phyloP scores from a whole-genome alignment of 2,113 vertebrate genomes.

The Hepsetus odoe region DNA sequence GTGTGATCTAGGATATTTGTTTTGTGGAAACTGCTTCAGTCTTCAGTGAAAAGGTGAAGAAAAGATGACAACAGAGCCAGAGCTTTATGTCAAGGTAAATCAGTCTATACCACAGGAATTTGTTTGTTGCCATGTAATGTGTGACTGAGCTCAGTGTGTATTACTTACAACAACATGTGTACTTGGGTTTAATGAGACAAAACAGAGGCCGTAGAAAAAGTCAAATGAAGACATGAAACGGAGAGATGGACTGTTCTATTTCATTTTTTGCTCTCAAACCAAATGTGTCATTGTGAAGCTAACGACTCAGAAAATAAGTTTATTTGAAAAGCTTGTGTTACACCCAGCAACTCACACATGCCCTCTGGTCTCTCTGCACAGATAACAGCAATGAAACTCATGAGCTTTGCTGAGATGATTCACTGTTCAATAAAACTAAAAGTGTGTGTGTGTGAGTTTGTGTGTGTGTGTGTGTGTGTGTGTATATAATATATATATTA shows the following conservation, averaged over 20 bases:
- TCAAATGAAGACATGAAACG: not conserved
- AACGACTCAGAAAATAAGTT: not conserved
- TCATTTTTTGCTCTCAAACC: not conserved
- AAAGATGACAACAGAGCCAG: constrained; percentile 58
- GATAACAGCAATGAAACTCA: constrained; percentile 1
- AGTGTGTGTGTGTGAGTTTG: no score
- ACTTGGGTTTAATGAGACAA: not conserved
- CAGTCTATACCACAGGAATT: not conserved
- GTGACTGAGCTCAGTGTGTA: not conserved
- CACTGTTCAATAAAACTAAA: not conserved
- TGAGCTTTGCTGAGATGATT: not conserved
- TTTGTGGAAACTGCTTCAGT: constrained; percentile 28
- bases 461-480: no score
- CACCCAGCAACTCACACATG: not conserved
- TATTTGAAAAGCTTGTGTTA: not conserved
- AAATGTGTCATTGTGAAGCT: not conserved
- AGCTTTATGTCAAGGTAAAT: constrained; percentile 66
- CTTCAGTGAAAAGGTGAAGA: not conserved
- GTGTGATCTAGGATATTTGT: not conserved
- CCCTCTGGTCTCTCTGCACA: not conserved
- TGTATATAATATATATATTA: no score
- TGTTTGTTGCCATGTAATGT: not conserved
- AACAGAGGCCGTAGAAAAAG: no score
- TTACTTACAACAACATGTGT: not conserved
- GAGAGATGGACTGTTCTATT: not conserved